Conservation (phyloP, 1,140 invertebrate species). For the Ceratina japonica region DNA sequence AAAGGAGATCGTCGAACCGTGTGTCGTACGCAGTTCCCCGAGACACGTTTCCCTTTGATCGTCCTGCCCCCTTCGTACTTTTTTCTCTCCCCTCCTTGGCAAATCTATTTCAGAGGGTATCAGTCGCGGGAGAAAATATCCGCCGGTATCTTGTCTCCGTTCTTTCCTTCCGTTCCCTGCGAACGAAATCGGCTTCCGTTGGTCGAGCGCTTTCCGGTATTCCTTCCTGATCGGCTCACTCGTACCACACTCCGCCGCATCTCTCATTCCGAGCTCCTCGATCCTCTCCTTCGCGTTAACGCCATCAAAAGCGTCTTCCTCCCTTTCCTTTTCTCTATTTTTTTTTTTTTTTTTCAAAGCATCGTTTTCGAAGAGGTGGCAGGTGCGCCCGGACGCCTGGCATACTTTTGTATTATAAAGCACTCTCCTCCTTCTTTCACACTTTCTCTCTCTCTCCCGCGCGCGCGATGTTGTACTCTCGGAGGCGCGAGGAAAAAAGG, state of each 20-base stretch:
- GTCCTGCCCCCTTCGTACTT: neutral
- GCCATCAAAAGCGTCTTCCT: neutral
- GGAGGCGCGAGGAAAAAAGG: constrained; percentile 2
- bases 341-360: neutral
- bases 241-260: neutral
- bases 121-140: constrained; percentile 35
- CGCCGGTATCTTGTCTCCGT: neutral
- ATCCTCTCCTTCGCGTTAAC: constrained; percentile 4
- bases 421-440: neutral
- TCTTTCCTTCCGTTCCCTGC: neutral
- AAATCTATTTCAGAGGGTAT: constrained; percentile 42
- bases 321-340: neutral
- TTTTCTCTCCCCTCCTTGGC: neutral
- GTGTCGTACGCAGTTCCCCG: constrained; percentile 1
- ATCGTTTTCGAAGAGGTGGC: constrained; percentile 30
- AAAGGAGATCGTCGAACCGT: neutral
- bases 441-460: neutral
- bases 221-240: constrained; percentile 38
- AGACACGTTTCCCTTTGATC: constrained; percentile 32
- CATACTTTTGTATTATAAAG: constrained; percentile 17
- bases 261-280: neutral
- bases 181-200: constrained; percentile 42
- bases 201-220: constrained; percentile 20
- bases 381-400: constrained; percentile 23
- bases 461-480: constrained; percentile 25